A percentile compares a stretch with the other conserved stretches of the same genome.
Evolutionary conservation across 2,113 vertebrate species (phyloP).

Genomic region (Porphyrio hochstetteri): DNA sequence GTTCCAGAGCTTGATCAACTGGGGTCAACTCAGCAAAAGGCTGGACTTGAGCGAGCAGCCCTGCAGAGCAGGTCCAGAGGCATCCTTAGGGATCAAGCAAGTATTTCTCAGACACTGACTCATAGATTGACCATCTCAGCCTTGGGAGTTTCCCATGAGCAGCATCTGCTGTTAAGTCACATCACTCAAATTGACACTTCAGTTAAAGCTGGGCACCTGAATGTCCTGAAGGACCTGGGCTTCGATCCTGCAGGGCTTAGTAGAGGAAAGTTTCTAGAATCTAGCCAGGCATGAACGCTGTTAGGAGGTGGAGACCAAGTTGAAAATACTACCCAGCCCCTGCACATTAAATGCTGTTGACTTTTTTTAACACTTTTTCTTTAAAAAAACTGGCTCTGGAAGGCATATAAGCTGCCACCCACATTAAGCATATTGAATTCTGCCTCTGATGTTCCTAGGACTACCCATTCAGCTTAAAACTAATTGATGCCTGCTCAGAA

Average conservation of each 20-base stretch:
- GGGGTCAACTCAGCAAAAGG: not conserved
- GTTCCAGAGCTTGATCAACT: not conserved
- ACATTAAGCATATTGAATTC: slow-evolving; percentile 19
- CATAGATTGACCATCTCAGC: not conserved
- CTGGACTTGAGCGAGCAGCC: not conserved
- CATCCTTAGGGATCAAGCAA: not conserved
- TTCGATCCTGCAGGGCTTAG: not conserved
- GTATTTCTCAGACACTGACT: not conserved
- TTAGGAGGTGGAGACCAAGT: not conserved
- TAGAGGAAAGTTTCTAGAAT: not conserved
- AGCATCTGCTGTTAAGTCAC: not conserved
- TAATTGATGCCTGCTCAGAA: slow-evolving; percentile 7
- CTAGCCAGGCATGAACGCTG: not conserved
- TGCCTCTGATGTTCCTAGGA: slow-evolving; percentile 1
- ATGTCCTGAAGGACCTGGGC: not conserved
- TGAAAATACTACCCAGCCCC: not conserved
- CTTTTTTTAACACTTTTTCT: not conserved
- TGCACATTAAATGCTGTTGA: not conserved
- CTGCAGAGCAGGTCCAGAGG: not conserved
- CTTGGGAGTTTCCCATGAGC: not conserved
- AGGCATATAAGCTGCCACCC: not conserved
- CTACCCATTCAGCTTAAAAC: not conserved
- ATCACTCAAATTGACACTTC: not conserved
- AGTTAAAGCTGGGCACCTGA: not conserved
- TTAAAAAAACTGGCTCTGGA: not conserved